Evolutionary conservation across 2,797 vertebrate genomes (phyloP), one percentile per base, ranked within the genome.

Genomic region (Arctocebus calabarensis): DNA sequence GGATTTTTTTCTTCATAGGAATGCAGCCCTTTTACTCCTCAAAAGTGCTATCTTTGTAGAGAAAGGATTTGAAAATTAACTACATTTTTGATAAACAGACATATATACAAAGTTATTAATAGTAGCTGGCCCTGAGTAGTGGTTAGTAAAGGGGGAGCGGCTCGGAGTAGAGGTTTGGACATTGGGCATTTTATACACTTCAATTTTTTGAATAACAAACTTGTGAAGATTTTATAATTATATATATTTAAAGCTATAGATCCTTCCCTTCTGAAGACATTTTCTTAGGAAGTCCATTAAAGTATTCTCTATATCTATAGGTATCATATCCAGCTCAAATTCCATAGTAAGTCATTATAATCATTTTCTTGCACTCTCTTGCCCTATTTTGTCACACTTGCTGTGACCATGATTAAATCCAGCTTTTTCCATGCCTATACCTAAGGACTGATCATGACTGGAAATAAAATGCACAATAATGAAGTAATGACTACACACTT

Each of bases 11-110:
- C 29, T 92, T 92, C 92, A 23, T 70, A 71, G 17, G 32, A 94
- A 88, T 37, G 29, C 40, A 84, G 17, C 12, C 13, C 3, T 45
- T 83, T 95, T 84, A 83, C 13, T 64, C 1, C 19, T 77, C 59
- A 88, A 92, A 84, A 89, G 52, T 25, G 5, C 6, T 81, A 3
- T 40, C 23, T 75, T 64, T 79, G 1, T 74, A 84, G 10, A 22
- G 59, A 94, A 12, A 93, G 3, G 16, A 32, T 90, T 84, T 94
- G 52, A 92, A 96, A 95, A 48, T 79, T 20, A 84, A 77, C 10
- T 52, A 82, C 12, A 64, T 90, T 94, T 89, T 81, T 90, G 7
- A 75, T 71, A 11, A 90, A 6, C 23, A 90, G 25, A 34, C 43
- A 94, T 62, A 52, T 3, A 78, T 29, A 59, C 34, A 92, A 70